Base-by-base conservation (phyloP, 2,888 invertebrate species). In the Philhelius pedissequus region DNA sequence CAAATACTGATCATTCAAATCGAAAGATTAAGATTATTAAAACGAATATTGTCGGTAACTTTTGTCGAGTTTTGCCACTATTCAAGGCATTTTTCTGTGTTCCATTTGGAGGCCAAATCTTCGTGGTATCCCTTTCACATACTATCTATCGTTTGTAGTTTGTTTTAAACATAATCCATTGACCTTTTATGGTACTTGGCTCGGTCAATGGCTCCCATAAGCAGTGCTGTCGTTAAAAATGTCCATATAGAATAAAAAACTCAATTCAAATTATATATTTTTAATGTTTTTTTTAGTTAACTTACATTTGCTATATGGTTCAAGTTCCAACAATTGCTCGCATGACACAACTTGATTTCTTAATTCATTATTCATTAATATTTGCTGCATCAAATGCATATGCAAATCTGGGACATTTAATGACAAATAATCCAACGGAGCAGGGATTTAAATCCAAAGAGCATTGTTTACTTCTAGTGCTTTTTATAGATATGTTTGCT, bases 301-400 rank as follows among this genome's bases (percentile, higher is more conserved):
- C 73, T 93, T 92, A 96, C 98, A 99, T 94, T 97, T 99, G 90
- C 97, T 98, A 87, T 97, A 95, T 6, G 98, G 97, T 91, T 98
- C 98, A 90, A 97, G 92, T 87, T 95, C 95, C 77, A 96, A 93
- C 22, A 99, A 92, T 88, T 97, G 95, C 75, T 95, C 93, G 88
- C 97, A 96, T 48, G 95, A 94, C 27, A 94, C 93, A 15, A 97
- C 92, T 89, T 98, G 96, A 71, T 94, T 93, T 87, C 93, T 92
- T 64, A 96, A 91, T 88, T 94, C 94, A n/a, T n/a, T n/a, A n/a
- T n/a, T n/a, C n/a, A 4, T 92, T 92, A 30, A 93, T 91, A 22
- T 94, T 92, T 58, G 93, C 92, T 58, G 92, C 89, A 0, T 93
- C 92, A 88, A 93, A 93, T 86, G 92, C 91, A 79, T 91, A 92